Evolutionary conservation across 2,888 invertebrate species (phyloP).

Genomic region (Lutraria lutraria): DNA sequence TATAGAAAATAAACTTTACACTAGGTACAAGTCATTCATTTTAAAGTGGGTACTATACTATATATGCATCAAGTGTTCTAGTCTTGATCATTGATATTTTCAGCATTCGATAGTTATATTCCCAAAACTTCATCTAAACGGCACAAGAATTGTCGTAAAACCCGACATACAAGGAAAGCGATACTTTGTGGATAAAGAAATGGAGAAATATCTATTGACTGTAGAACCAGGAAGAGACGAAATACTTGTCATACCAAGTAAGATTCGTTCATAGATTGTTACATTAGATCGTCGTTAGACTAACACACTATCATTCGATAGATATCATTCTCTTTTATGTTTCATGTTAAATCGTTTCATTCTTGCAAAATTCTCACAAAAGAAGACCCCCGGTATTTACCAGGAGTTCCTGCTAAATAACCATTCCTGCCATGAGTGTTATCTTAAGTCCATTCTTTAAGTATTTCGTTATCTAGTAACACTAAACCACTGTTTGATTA

Average conservation of each 20-base stretch:
- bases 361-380: no score
- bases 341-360: no score
- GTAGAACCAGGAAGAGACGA: constrained; percentile 52
- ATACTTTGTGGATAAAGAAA: constrained; percentile 51
- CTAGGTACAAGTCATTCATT: no score
- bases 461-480: no score
- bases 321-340: no score
- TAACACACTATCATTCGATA: background rate
- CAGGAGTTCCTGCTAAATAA: no score
- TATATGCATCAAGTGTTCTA: background rate
- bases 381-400: no score
- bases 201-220: constrained; percentile 43
- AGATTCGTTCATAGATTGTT: background rate
- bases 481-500: no score
- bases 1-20: no score
- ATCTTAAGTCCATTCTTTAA: no score
- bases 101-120: constrained; percentile 64
- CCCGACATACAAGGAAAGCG: constrained; percentile 48
- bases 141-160: constrained; percentile 55
- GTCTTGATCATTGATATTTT: background rate
- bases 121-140: constrained; percentile 62
- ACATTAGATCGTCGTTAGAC: background rate
- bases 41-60: no score
- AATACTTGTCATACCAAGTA: constrained; percentile 65
- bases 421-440: no score